Percentiles rank a stretch among this genome's conserved stretches.
Evolutionary conservation across 2,113 vertebrate species (phyloP).

Genomic region (Mormoops blainvillei): DNA sequence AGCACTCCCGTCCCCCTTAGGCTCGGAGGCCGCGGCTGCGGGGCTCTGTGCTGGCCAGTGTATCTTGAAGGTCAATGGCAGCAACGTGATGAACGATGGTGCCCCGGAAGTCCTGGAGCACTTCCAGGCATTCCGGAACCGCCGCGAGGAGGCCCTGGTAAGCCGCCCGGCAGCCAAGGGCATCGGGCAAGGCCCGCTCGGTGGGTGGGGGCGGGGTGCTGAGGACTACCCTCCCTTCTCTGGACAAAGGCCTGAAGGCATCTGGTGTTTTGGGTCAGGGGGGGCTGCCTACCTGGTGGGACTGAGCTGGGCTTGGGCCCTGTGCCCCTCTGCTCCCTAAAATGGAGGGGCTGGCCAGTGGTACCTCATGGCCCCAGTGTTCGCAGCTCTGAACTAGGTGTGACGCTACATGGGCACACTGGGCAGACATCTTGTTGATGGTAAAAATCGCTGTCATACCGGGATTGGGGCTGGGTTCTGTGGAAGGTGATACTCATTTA

Average conservation of each 20-base stretch:
- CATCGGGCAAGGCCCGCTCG: neutral
- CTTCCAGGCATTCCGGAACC: constrained; percentile 87
- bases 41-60: constrained; percentile 96
- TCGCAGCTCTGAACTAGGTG: neutral
- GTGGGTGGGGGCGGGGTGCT: rapidly evolving
- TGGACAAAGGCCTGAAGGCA: too few species aligned
- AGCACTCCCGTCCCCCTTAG: constrained; percentile 70
- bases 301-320: neutral
- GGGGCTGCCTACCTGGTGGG: neutral
- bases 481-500: too few species aligned
- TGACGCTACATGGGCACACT: rapidly evolving
- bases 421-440: neutral
- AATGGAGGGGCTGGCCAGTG: neutral
- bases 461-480: neutral
- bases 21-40: constrained; percentile 87
- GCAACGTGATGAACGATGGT: constrained; percentile 83
- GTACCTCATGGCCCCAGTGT: neutral
- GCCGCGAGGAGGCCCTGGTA: constrained; percentile 83
- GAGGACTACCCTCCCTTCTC: neutral
- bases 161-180: neutral
- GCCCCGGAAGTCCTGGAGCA: constrained; percentile 91
- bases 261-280: neutral
- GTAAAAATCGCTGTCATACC: rapidly evolving
- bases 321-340: neutral
- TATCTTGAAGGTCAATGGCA: constrained; percentile 93